phyloP scores from a whole-genome alignment of 2,888 invertebrate genomes.

The Synanthedon andrenaeformis region DNA sequence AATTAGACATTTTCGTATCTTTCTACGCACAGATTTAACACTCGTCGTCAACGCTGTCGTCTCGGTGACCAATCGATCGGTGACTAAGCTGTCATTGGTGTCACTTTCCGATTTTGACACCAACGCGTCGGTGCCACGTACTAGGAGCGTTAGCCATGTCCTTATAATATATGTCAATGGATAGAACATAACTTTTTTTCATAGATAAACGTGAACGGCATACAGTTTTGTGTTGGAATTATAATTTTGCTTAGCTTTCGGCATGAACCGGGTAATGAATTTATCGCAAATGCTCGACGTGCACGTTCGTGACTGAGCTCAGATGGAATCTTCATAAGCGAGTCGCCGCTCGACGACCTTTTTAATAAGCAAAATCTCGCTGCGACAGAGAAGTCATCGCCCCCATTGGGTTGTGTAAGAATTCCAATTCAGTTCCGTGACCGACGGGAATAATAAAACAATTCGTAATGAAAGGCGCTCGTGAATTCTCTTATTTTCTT shows the following conservation, averaged over 20 bases:
- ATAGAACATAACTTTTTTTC: slow-evolving; percentile 21
- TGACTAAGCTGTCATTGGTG: no score
- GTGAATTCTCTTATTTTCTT: slow-evolving; percentile 23
- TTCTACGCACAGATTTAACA: no score
- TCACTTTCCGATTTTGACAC: no score
- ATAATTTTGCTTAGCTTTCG: slow-evolving; percentile 36
- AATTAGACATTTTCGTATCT: no score
- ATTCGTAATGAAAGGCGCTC: slow-evolving; percentile 25
- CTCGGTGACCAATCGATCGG: no score
- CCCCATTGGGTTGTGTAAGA: slow-evolving; percentile 15
- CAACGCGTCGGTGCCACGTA: no score
- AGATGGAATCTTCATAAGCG: slow-evolving; percentile 23
- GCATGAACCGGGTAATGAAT: slow-evolving; percentile 27
- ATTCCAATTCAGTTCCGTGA: slow-evolving; percentile 18
- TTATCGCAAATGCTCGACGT: slow-evolving; percentile 22
- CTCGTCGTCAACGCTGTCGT: no score
- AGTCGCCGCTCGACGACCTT: slow-evolving; percentile 18
- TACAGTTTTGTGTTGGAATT: slow-evolving; percentile 13
- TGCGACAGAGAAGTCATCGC: slow-evolving; percentile 7
- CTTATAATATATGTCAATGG: no score
- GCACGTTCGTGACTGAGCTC: slow-evolving; percentile 16
- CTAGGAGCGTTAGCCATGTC: no score
- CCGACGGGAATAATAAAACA: slow-evolving; percentile 26
- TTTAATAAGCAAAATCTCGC: slow-evolving; percentile 25
- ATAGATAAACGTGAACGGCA: slow-evolving; percentile 31